These are phyloP conservation scores for Schizaphis graminum DNA, from an alignment of 2,888 invertebrate species.

Conservation along the genomic window DNA sequence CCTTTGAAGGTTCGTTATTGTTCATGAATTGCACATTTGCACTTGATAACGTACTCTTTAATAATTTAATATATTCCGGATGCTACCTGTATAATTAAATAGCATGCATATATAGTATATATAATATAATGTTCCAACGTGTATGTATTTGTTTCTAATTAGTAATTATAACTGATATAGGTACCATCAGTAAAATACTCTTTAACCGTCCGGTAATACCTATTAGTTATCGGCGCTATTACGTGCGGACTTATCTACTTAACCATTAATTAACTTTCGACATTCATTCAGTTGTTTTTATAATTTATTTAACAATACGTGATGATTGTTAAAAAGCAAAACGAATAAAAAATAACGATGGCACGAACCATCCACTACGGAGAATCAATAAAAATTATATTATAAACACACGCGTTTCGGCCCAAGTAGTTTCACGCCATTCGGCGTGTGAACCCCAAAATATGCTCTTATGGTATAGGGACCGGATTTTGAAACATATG, in stretches of 20 bases:
- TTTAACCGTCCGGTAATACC: background rate
- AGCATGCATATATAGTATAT: background rate
- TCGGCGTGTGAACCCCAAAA: slow-evolving; percentile 40
- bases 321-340: background rate
- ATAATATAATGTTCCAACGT: background rate
- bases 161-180: background rate
- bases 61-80: background rate
- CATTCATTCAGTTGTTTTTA: background rate
- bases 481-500: slow-evolving; percentile 23
- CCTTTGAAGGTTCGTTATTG: background rate
- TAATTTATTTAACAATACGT: background rate
- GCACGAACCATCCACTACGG: background rate
- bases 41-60: background rate
- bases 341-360: background rate
- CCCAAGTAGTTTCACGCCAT: slow-evolving; percentile 10
- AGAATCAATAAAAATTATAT: slow-evolving; percentile 3
- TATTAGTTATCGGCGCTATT: background rate
- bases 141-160: slow-evolving; percentile 32
- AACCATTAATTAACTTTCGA: background rate
- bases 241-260: background rate
- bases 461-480: slow-evolving; percentile 1
- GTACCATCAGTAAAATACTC: background rate
- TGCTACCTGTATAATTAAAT: slow-evolving; percentile 2
- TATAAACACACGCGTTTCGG: background rate
- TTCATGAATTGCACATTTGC: background rate